Percentiles rank a stretch among this genome's conserved stretches.
phyloP scores from a whole-genome alignment of 2,797 vertebrate species.

The Sebastes minor region DNA sequence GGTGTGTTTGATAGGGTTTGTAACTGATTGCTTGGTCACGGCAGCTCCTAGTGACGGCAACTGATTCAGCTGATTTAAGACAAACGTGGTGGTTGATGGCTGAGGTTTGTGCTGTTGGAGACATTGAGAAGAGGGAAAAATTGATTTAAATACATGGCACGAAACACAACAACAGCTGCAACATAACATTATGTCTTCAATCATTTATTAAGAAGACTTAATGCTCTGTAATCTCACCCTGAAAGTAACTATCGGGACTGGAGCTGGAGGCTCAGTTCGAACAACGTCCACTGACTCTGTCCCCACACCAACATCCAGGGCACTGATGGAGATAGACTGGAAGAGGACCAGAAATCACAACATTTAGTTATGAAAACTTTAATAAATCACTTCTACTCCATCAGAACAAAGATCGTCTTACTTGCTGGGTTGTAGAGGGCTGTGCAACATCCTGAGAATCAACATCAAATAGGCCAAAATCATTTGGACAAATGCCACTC shows the following conservation, averaged over 20 bases:
- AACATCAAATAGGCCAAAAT: constrained; percentile 90
- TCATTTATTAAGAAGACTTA: neutral
- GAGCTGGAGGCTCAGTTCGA: constrained; percentile 83
- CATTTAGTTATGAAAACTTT: neutral
- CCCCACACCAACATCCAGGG: constrained; percentile 88
- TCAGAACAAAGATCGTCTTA: constrained; percentile 63
- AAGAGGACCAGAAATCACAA: constrained; percentile 35
- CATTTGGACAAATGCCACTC: constrained; percentile 98
- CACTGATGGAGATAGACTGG: constrained; percentile 90
- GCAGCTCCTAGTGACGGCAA: constrained; percentile 93
- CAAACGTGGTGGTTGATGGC: constrained; percentile 97
- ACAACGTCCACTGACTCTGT: constrained; percentile 83
- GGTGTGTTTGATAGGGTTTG: constrained; percentile 91
- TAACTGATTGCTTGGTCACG: constrained; percentile 91
- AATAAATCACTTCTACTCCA: neutral
- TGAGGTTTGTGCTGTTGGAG: constrained; percentile 87
- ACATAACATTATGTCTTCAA: neutral
- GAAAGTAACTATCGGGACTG: constrained; percentile 89
- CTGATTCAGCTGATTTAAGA: constrained; percentile 99
- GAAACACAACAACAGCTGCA: neutral
- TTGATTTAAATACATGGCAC: neutral
- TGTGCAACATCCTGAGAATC: constrained; percentile 89
- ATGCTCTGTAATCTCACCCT: constrained; percentile 83
- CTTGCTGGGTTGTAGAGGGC: constrained; percentile 88
- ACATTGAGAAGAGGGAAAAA: neutral